Evolutionary conservation across 2,888 invertebrate genomes (phyloP).

Genomic region (Sphinx pinastri): DNA sequence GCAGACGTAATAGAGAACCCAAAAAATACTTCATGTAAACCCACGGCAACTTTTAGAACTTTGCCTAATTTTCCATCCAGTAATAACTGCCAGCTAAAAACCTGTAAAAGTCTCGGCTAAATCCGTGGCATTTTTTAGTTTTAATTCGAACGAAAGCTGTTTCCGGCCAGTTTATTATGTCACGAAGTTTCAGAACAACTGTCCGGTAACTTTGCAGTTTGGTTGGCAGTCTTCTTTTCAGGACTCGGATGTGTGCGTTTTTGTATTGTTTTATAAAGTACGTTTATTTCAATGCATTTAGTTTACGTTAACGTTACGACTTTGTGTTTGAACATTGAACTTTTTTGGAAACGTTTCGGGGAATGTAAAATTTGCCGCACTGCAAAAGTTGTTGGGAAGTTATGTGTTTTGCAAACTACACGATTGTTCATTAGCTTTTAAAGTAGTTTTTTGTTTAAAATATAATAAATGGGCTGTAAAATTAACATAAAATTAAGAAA

Average conservation of each 20-base stretch:
- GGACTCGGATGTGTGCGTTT: background rate
- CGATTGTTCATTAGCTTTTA: slow-evolving; percentile 1
- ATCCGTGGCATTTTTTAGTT: slow-evolving; percentile 35
- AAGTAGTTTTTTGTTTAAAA: background rate
- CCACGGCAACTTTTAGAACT: background rate
- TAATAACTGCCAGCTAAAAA: background rate
- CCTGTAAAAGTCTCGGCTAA: background rate
- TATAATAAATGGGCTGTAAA: too few relatives aligned
- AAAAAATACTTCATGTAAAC: background rate
- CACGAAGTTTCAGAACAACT: slow-evolving; percentile 52
- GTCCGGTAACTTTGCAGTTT: slow-evolving; percentile 47
- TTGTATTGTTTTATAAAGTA: background rate
- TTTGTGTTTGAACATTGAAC: background rate
- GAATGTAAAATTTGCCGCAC: background rate
- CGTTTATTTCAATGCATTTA: slow-evolving; percentile 2
- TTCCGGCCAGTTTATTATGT: slow-evolving; percentile 52
- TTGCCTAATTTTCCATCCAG: slow-evolving; percentile 1
- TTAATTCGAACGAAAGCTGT: slow-evolving; percentile 46
- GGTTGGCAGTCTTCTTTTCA: slow-evolving; percentile 16
- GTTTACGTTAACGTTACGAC: background rate
- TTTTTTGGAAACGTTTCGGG: slow-evolving; percentile 1
- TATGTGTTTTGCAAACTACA: background rate
- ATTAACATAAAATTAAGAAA: too few relatives aligned
- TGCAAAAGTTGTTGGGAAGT: background rate
- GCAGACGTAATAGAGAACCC: background rate